These are phyloP conservation scores for Drosophila mayaguana DNA, from an alignment of 2,888 invertebrate species.

Conservation along the genomic window DNA sequence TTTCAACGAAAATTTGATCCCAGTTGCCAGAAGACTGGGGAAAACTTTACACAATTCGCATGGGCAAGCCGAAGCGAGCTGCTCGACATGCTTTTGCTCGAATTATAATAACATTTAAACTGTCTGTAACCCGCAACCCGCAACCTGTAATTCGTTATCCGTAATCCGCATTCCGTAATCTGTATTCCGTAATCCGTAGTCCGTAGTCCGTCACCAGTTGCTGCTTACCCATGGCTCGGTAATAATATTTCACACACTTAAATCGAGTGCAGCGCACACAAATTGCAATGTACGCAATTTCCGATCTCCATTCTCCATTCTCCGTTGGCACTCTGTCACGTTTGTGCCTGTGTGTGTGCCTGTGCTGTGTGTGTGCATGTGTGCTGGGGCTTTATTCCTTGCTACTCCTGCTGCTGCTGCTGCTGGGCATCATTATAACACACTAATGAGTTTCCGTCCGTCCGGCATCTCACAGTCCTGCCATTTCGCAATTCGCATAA, in stretches of 20 bases:
- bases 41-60: not conserved
- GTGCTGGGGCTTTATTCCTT: slow-evolving; percentile 24
- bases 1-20: not conserved
- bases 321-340: slow-evolving; percentile 7
- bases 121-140: not conserved
- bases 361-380: not conserved
- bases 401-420: not conserved
- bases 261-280: slow-evolving; percentile 35
- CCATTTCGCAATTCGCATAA: slow-evolving; percentile 19
- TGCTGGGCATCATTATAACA: slow-evolving; percentile 25
- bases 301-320: slow-evolving; percentile 16
- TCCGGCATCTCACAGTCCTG: not conserved
- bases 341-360: not conserved
- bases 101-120: slow-evolving; percentile 16
- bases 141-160: not conserved
- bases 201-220: not conserved
- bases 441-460: slow-evolving; percentile 43
- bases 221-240: not conserved
- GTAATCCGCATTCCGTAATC: not conserved
- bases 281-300: slow-evolving; percentile 25
- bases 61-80: not conserved
- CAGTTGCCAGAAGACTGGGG: not conserved
- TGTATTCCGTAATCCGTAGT: not conserved
- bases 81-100: not conserved
- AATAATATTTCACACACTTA: slow-evolving; percentile 24